Percentiles rank a stretch among this genome's conserved stretches.
Evolutionary conservation across 2,113 vertebrate species (phyloP).

Genomic region (Gavia stellata): DNA sequence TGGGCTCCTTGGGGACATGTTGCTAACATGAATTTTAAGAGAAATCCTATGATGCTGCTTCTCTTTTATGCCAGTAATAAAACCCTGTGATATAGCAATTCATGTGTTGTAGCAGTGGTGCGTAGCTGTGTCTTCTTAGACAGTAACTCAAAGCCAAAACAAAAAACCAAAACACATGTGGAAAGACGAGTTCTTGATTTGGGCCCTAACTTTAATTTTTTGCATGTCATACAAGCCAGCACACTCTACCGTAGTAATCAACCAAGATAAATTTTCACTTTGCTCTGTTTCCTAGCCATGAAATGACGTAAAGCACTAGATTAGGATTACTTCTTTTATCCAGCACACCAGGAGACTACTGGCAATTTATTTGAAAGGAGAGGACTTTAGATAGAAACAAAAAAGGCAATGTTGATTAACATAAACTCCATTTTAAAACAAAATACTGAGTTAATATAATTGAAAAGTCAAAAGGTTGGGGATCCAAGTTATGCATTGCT

Average conservation of each 20-base stretch:
- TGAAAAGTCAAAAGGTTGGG: not conserved
- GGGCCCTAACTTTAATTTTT: not conserved
- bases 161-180: not conserved
- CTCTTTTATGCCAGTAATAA: not conserved
- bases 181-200: not conserved
- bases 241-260: not conserved
- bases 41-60: not conserved
- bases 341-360: not conserved
- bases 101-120: not conserved
- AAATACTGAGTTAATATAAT: too few species aligned
- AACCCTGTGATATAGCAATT: not conserved
- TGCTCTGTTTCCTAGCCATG: not conserved
- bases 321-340: not conserved
- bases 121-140: too few species aligned
- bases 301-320: not conserved
- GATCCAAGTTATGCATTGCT: not conserved
- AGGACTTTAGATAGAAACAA: not conserved
- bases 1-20: accelerated
- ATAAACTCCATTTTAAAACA: too few species aligned
- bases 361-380: not conserved
- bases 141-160: not conserved
- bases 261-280: not conserved
- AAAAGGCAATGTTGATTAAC: not conserved
- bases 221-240: not conserved
- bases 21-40: not conserved